A percentile compares a stretch with the other conserved stretches of the same genome.
Evolutionary conservation across 2,797 vertebrate species (phyloP).

Genomic region (Diceros bicornis): DNA sequence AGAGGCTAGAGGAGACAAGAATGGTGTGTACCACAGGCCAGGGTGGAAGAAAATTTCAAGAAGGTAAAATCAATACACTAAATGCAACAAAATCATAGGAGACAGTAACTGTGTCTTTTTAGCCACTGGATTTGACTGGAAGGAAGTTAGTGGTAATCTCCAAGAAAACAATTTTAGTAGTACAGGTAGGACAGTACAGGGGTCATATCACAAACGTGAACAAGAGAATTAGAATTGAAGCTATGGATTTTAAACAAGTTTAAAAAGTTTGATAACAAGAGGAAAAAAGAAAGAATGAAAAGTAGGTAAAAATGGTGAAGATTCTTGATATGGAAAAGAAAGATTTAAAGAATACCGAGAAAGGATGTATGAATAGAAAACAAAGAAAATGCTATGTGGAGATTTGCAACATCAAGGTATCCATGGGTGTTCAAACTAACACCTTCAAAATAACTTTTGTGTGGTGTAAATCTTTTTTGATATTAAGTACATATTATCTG

Average conservation of each 20-base stretch:
- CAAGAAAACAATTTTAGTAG: not conserved
- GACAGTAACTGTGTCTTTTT: not conserved
- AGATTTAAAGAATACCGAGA: not conserved
- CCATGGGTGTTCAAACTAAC: not conserved
- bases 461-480: conserved; percentile 1
- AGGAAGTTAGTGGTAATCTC: not conserved
- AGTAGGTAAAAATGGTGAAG: not conserved
- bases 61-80: not conserved
- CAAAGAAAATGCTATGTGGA: not conserved
- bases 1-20: not conserved
- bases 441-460: not conserved
- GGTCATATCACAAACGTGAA: not conserved
- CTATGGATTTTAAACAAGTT: not conserved
- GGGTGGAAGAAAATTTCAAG: not conserved
- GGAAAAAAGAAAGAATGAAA: conserved; percentile 17
- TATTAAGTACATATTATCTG: not conserved
- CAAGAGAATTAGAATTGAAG: not conserved
- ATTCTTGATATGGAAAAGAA: not conserved
- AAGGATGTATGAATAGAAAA: not conserved
- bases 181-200: not conserved
- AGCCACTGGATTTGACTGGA: not conserved
- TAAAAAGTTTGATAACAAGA: not conserved
- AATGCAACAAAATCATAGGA: not conserved
- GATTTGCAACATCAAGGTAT: conserved; percentile 3
- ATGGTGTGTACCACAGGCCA: not conserved